Evolutionary conservation across 2,797 vertebrate genomes (phyloP).

Genomic region (Sebastiscus tertius): DNA sequence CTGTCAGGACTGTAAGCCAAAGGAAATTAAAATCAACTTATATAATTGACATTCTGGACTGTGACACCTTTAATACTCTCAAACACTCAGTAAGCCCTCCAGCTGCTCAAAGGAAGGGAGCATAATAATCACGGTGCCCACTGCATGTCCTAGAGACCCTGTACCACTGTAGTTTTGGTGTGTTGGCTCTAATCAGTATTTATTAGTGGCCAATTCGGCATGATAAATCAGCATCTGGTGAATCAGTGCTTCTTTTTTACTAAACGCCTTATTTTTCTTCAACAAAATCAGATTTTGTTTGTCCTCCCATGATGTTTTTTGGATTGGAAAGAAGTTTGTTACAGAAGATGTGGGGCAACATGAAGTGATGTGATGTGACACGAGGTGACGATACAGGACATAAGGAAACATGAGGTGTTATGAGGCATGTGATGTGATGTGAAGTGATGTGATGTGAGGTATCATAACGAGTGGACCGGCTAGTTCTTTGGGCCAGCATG

Average conservation of each 20-base stretch:
- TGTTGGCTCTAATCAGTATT: neutral
- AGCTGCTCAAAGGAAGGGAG: neutral
- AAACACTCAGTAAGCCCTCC: neutral
- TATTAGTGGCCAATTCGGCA: neutral
- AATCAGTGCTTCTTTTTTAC: neutral
- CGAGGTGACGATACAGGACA: neutral
- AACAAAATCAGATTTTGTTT: neutral
- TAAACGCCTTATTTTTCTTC: neutral
- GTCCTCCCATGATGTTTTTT: neutral
- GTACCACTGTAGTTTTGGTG: neutral
- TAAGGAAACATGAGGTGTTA: neutral
- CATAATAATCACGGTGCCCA: neutral
- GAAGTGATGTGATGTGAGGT: neutral
- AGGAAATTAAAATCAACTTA: conserved; percentile 42
- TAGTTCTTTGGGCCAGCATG: neutral
- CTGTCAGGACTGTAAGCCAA: conserved; percentile 24
- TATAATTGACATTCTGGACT: conserved; percentile 20
- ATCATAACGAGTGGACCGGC: neutral
- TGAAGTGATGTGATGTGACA: conserved; percentile 5
- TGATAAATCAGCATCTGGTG: no score
- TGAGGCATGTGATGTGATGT: neutral
- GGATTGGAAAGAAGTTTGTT: neutral
- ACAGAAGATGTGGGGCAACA: neutral
- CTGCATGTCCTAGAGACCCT: neutral
- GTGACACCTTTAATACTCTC: conserved; percentile 8